phyloP scores from a whole-genome alignment of 2,113 vertebrate species.

The Lagopus muta region DNA sequence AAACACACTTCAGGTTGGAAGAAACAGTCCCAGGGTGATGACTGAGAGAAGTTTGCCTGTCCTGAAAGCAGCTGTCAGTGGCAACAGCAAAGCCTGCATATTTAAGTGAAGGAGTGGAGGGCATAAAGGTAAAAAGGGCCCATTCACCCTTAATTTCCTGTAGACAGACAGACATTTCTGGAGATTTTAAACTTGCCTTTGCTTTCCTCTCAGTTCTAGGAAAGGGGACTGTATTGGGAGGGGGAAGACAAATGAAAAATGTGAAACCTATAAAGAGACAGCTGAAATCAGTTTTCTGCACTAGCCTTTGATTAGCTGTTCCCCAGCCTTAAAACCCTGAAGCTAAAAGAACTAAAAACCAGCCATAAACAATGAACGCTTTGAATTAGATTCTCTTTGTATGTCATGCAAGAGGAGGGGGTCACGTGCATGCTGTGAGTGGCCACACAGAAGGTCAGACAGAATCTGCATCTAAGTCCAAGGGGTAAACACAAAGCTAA shows the following conservation, averaged over 20 bases:
- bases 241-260: slow-evolving; percentile 29
- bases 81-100: neutral
- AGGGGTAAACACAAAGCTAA: neutral
- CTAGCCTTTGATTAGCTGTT: slow-evolving; percentile 78
- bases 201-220: slow-evolving; percentile 23
- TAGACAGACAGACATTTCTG: neutral
- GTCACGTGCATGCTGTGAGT: slow-evolving; percentile 60
- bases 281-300: slow-evolving; percentile 80
- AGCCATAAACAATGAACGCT: slow-evolving; percentile 79
- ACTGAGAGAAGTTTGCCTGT: neutral
- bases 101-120: neutral
- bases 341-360: slow-evolving; percentile 73
- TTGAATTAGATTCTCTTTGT: slow-evolving; percentile 77
- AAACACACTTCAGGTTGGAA: neutral
- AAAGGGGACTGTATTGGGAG: neutral
- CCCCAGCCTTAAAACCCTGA: slow-evolving; percentile 73
- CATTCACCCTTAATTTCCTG: neutral
- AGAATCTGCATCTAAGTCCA: slow-evolving; percentile 22
- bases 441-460: slow-evolving; percentile 52
- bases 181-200: slow-evolving; percentile 34
- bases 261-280: slow-evolving; percentile 72
- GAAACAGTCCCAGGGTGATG: neutral
- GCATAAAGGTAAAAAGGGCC: neutral
- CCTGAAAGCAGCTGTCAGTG: neutral
- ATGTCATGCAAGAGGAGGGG: slow-evolving; percentile 67